Evolutionary conservation across 2,888 invertebrate genomes (phyloP), one percentile per base, ranked within the genome.

Genomic region (Eupeodes luniger): DNA sequence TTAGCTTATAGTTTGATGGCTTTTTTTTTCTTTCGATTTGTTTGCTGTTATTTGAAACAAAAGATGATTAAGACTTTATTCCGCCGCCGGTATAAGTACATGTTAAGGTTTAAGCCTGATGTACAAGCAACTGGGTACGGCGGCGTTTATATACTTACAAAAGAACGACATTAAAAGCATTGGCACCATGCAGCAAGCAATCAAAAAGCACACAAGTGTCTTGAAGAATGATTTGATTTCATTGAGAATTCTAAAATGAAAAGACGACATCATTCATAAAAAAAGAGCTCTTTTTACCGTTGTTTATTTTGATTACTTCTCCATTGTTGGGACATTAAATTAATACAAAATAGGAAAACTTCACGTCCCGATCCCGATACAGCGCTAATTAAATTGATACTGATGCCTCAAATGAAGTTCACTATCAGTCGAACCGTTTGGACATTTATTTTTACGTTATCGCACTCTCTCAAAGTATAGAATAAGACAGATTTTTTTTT

Each of bases 181-280:
- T 62, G 93, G 93, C 75, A 93, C 47, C 81, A 93, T 64, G 77
- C 91, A 90, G 76, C 92, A 90, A 19, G 93, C 93, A 44, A 92
- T 90, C 64, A 92, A 67, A 85, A 93, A 93, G 79, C 92, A 93
- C 49, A 91, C 53, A 57, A 92, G 81, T 14, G 93, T 91, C 91
- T 93, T 93, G 40, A 92, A 81, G 75, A 93, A 91, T 9, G 91
- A 92, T 76, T 91, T 90, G 19, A 91, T 88, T 90, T 92, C 91
- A 89, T 91, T 91, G 89, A 92, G 90, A 66, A 93, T 90, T 90
- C 93, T 93, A 82, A 16, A 83, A 91, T 72, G 16, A 40, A 34
- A 53, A 53, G 7, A 55, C 36, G 9, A 55, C 55, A 53, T 53
- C 51, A 69, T 69, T 69, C 51, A 75, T 74, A 62, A 74, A 16